Evolutionary conservation across 2,888 invertebrate species (phyloP).

Genomic region (Acanthococcus lagerstroemiae): DNA sequence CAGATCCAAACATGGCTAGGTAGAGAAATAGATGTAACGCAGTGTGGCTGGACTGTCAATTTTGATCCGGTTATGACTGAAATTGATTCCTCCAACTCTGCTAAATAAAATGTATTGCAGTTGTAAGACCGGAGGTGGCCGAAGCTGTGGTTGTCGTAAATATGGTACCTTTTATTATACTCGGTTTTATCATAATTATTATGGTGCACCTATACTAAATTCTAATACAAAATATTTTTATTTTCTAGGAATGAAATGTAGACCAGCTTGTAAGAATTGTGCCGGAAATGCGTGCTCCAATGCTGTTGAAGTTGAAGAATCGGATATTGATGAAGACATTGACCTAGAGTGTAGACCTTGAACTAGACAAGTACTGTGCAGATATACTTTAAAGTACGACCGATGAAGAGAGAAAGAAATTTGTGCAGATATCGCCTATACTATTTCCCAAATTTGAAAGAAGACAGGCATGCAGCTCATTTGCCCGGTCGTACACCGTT

Average conservation of each 20-base stretch:
- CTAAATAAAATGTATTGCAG: not conserved
- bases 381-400: no score
- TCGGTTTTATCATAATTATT: not conserved
- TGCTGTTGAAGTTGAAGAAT: not conserved
- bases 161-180: not conserved
- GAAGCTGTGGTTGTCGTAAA: not conserved
- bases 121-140: not conserved
- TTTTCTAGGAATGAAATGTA: not conserved
- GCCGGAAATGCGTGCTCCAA: not conserved
- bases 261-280: not conserved
- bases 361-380: no score
- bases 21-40: not conserved
- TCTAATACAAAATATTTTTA: not conserved
- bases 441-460: no score
- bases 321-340: not conserved
- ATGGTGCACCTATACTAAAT: not conserved
- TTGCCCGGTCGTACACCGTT: no score
- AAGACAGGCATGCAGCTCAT: no score
- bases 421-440: no score
- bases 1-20: not conserved
- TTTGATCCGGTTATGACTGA: not conserved
- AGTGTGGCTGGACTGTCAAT: not conserved
- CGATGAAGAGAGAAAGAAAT: no score
- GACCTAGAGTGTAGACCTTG: no score
- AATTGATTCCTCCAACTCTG: not conserved